Evolutionary conservation across 2,113 vertebrate species (phyloP).

Genomic region (Garra rufa): DNA sequence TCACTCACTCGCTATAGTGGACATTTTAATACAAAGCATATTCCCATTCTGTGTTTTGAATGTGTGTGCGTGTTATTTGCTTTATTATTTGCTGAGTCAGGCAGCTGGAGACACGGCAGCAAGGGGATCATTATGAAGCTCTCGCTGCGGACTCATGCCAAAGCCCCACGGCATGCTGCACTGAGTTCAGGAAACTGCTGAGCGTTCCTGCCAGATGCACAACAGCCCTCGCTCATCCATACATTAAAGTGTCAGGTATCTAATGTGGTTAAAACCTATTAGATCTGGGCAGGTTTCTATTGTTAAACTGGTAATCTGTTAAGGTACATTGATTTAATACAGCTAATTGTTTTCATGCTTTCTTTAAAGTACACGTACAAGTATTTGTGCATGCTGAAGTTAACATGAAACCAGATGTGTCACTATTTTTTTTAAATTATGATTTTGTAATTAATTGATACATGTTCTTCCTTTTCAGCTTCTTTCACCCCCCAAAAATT

Average conservation of each 20-base stretch:
- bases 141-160: constrained; percentile 14
- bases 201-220: constrained; percentile 1
- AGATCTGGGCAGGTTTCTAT: neutral
- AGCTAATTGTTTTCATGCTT: neutral
- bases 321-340: neutral
- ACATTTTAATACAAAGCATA: neutral
- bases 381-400: neutral
- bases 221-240: constrained; percentile 9
- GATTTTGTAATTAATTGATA: neutral
- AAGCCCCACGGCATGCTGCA: constrained; percentile 20
- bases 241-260: constrained; percentile 3
- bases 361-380: neutral
- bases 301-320: neutral
- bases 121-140: constrained; percentile 42
- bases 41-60: neutral
- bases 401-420: neutral
- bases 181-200: constrained; percentile 27
- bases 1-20: neutral
- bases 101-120: constrained; percentile 33
- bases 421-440: neutral
- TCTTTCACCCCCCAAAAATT: neutral
- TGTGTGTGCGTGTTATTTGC: constrained; percentile 31
- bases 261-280: neutral
- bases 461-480: neutral
- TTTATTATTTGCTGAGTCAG: constrained; percentile 46